Evolutionary conservation across 2,888 invertebrate genomes (phyloP).

Genomic region (Platynereis dumerilii): DNA sequence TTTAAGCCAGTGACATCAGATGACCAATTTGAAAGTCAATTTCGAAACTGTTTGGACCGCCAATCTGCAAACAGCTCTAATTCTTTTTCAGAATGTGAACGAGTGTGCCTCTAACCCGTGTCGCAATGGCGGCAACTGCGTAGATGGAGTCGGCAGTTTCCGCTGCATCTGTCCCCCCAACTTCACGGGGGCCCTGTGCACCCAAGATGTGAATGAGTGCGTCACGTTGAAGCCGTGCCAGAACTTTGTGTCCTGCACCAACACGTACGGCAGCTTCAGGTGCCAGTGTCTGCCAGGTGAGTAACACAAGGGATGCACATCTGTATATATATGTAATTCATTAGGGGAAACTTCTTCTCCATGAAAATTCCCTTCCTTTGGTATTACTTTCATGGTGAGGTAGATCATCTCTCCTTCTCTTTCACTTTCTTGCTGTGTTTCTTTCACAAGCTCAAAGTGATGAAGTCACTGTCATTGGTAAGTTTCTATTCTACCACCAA

Average conservation of each 20-base stretch:
- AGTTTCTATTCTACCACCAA: no score
- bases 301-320: neutral
- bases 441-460: neutral
- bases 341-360: no score
- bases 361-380: neutral
- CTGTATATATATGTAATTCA: constrained; percentile 5
- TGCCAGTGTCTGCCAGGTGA: constrained; percentile 40
- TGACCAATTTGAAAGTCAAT: no score
- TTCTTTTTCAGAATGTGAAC: constrained; percentile 38
- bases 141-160: constrained; percentile 37
- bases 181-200: constrained; percentile 72
- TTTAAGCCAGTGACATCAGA: no score
- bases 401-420: no score
- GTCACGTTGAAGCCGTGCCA: constrained; percentile 30
- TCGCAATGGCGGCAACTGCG: constrained; percentile 39
- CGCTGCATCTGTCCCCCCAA: constrained; percentile 37
- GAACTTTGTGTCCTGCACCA: constrained; percentile 37
- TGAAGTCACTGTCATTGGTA: no score
- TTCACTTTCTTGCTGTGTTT: neutral
- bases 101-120: constrained; percentile 42
- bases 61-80: no score
- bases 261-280: constrained; percentile 39
- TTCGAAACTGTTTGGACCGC: no score
- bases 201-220: constrained; percentile 47
- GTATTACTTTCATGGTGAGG: neutral